Percentiles rank a stretch among this genome's conserved stretches.
These are phyloP conservation scores for Seriola rivoliana DNA, from an alignment of 2,113 vertebrate species.

Conservation along the genomic window DNA sequence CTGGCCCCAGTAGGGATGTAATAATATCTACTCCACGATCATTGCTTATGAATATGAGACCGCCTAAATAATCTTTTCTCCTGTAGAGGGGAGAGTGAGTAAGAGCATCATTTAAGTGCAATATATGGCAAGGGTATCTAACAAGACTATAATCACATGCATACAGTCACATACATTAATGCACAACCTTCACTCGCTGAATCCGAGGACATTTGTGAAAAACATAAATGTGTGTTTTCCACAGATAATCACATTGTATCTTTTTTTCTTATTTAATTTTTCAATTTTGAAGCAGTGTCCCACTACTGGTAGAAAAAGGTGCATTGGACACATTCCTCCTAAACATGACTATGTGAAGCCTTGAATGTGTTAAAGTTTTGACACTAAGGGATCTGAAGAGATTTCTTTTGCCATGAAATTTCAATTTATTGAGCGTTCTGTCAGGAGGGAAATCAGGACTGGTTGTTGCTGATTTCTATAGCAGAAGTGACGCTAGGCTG, in stretches of 20 bases:
- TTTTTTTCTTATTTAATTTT: slow-evolving; percentile 46
- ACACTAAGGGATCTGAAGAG: slow-evolving; percentile 30
- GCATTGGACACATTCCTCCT: slow-evolving; percentile 54
- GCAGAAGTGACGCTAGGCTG: slow-evolving; percentile 55
- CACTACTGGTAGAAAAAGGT: slow-evolving; percentile 54
- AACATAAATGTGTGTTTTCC: slow-evolving; percentile 36
- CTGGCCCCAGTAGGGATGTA: neutral
- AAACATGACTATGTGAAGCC: slow-evolving; percentile 65
- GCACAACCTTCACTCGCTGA: slow-evolving; percentile 39
- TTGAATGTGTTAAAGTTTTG: slow-evolving; percentile 46
- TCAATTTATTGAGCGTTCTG: slow-evolving; percentile 34
- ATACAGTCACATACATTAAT: slow-evolving; percentile 34
- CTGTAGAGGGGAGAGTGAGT: slow-evolving; percentile 13
- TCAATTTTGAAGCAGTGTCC: slow-evolving; percentile 49
- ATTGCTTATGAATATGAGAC: slow-evolving; percentile 6
- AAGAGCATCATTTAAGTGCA: slow-evolving; percentile 63
- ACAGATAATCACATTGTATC: slow-evolving; percentile 47
- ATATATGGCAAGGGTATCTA: slow-evolving; percentile 72
- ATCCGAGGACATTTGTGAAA: slow-evolving; percentile 34
- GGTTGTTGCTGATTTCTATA: slow-evolving; percentile 13
- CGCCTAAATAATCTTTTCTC: slow-evolving; percentile 23
- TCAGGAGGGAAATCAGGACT: slow-evolving; percentile 23
- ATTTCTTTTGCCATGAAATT: slow-evolving; percentile 38
- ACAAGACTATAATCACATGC: slow-evolving; percentile 52
- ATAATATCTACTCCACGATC: slow-evolving; percentile 1